Percentiles rank a stretch among this genome's conserved stretches.
phyloP scores from a whole-genome alignment of 2,113 vertebrate genomes.

The Heloderma charlesbogerti region DNA sequence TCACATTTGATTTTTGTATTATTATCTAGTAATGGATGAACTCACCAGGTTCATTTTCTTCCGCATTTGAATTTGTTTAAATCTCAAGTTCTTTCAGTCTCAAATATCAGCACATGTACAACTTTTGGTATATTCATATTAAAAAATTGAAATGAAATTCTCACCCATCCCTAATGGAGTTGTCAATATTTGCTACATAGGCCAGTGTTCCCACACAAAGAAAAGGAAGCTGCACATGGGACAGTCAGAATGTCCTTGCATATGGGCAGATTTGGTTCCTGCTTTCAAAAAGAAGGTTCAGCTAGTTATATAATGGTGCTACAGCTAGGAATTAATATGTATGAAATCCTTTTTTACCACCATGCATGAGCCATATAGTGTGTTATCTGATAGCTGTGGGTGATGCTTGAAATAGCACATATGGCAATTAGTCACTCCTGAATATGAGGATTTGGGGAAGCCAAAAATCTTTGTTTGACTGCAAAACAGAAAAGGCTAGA shows the following conservation, averaged over 20 bases:
- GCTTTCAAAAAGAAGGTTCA: not conserved
- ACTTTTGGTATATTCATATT: too few species aligned
- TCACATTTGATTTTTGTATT: too few species aligned
- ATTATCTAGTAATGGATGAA: too few species aligned
- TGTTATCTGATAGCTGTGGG: constrained; percentile 59
- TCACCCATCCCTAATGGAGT: too few species aligned
- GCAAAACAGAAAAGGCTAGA: constrained; percentile 59
- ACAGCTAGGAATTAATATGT: constrained; percentile 2
- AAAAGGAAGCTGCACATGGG: not conserved
- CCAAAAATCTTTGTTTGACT: constrained; percentile 48
- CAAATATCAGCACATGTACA: too few species aligned
- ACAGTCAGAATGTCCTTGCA: not conserved
- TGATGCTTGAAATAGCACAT: constrained; percentile 65
- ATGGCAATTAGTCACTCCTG: constrained; percentile 59
- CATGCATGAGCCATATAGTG: constrained; percentile 29
- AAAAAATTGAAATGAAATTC: too few species aligned
- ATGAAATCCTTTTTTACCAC: constrained; percentile 54
- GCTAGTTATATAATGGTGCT: constrained; percentile 24
- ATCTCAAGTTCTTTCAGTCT: too few species aligned
- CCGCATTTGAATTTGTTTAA: too few species aligned
- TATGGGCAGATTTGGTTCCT: not conserved
- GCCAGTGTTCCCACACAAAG: not conserved
- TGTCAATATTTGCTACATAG: not conserved
- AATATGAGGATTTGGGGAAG: constrained; percentile 56
- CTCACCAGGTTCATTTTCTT: too few species aligned